Conservation (phyloP, 2,797 vertebrate species). For the Antennarius maculatus region DNA sequence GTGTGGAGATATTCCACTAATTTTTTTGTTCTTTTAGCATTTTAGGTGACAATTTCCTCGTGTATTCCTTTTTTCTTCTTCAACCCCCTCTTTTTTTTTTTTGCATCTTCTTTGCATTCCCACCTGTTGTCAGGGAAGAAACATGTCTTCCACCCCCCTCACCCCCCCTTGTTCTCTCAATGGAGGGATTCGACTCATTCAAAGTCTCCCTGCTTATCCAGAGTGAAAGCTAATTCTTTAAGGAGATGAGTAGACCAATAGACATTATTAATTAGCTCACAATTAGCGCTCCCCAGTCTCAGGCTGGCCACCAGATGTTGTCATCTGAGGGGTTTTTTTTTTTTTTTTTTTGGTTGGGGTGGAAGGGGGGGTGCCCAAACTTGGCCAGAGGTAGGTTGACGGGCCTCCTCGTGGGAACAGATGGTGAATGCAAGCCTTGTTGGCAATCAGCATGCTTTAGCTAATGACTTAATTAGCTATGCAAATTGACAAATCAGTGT, state of each 20-base stretch:
- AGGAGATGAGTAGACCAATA: conserved; percentile 83
- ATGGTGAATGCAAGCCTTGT: conserved; percentile 96
- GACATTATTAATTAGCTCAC: conserved; percentile 87
- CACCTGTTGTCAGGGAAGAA: conserved; percentile 58
- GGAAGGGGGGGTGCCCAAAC: conserved; percentile 68
- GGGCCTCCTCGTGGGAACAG: conserved; percentile 92
- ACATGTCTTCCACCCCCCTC: conserved; percentile 24
- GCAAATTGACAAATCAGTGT: conserved; percentile 99
- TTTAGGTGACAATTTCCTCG: not conserved
- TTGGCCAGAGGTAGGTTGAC: conserved; percentile 88
- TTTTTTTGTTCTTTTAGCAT: too few species aligned
- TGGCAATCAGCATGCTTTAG: conserved; percentile 90
- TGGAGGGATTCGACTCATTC: conserved; percentile 25
- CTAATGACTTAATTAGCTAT: conserved; percentile 99
- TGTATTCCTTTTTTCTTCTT: not conserved
- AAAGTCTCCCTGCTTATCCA: conserved; percentile 38
- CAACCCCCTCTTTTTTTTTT: not conserved
- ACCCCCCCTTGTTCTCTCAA: too few species aligned
- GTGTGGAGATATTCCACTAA: too few species aligned
- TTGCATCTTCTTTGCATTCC: conserved; percentile 17
- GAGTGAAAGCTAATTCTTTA: conserved; percentile 77
- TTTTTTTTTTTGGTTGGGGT: conserved; percentile 60
- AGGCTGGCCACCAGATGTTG: conserved; percentile 91
- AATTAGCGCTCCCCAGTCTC: conserved; percentile 86
- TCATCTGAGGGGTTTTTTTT: conserved; percentile 68